Evolutionary conservation across 2,113 vertebrate species (phyloP).

Genomic region (Nesoenas mayeri): DNA sequence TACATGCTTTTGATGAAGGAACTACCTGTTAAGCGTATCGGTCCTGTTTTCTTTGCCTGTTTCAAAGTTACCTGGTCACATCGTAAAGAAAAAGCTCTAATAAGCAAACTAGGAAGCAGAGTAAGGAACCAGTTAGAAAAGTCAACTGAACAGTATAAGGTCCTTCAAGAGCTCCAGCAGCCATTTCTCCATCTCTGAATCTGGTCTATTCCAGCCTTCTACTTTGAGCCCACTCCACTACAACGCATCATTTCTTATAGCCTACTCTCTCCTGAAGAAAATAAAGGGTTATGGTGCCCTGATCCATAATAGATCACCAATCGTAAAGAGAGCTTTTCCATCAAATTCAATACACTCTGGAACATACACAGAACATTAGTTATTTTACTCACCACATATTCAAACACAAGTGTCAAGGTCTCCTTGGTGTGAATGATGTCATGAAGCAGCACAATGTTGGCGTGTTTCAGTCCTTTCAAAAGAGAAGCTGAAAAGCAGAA

Average conservation of each 20-base stretch:
- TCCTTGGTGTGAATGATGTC: slow-evolving; percentile 99
- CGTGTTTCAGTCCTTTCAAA: slow-evolving; percentile 94
- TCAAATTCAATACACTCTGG: neutral
- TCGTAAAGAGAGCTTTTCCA: neutral
- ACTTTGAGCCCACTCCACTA: neutral
- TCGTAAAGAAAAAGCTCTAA: neutral
- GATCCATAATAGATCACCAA: neutral
- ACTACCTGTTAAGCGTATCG: neutral
- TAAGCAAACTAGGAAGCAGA: neutral
- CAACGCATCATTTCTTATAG: neutral
- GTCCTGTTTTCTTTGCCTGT: neutral
- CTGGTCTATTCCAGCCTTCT: neutral
- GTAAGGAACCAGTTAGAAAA: neutral
- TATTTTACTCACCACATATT: slow-evolving; percentile 93
- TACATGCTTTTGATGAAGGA: neutral
- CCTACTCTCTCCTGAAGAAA: neutral
- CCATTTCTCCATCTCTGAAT: neutral
- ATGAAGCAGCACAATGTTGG: slow-evolving; percentile 97
- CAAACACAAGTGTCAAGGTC: slow-evolving; percentile 95
- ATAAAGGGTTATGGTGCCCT: neutral
- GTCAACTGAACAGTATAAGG: neutral
- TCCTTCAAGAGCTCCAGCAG: neutral
- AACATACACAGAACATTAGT: neutral
- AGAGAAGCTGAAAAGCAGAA: slow-evolving; percentile 88
- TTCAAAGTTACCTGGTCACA: neutral